Evolutionary conservation across 1,140 invertebrate species (phyloP), one percentile per base, ranked within the genome.

Genomic region (Phthorimaea operculella): DNA sequence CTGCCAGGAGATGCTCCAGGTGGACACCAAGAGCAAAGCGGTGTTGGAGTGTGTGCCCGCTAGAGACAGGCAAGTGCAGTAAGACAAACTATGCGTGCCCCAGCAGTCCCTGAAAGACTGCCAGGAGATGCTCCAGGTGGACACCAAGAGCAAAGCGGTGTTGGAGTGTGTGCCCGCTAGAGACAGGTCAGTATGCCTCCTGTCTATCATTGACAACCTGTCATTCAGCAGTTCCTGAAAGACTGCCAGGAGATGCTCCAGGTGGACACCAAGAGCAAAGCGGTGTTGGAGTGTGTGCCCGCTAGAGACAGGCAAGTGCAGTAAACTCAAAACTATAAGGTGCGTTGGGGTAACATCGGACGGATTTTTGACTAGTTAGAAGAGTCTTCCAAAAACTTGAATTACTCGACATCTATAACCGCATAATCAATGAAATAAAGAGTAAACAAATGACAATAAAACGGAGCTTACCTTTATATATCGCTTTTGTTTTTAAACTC

Each of bases 1-100:
- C 21, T 93, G 92, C 76, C 75, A 87, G 55, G 81, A 89, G 21
- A 90, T 93, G 88, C 79, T 90, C 18, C 82, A 88, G 42, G 88
- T 92, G 61, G 88, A 88, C 11, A 88, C 88, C 6, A 87, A 88
- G 62, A 89, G 89, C 60, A 87, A 90, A 54, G 88, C 89, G 10
- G 75, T 83, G 11, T 87, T 92, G 59, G 82, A 89, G 65, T 93
- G 92, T 74, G 85, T 93, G 4, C 74, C 88, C 2, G 91, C 90
- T 1, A 87, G 91, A 62, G 92, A 93, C 76, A 87, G 89, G 86
- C 91, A 74, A 79, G 33, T 34, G 6, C 33, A 7, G 33, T 6
- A 11, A 93, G 91, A 90, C 68, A 91, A 89, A 68, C 88, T 93
- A 86, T 93, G 92, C 71, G 90, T 93, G 16, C 91, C 92, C 0